Base-by-base conservation (phyloP, 1,140 invertebrate species). In the Drosophila suzukii region DNA sequence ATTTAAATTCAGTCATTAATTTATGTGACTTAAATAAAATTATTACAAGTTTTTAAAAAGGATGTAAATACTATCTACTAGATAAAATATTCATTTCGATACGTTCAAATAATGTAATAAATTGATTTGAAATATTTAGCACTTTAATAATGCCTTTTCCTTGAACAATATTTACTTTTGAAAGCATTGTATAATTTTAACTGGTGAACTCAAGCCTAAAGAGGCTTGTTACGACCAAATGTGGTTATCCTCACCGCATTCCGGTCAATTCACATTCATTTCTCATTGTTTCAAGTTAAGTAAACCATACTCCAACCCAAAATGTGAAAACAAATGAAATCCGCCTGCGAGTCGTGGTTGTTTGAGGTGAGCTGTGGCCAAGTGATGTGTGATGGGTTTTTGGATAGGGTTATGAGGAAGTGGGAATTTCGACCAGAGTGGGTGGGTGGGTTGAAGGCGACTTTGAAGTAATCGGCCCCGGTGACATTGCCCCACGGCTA, bases 381-480 rank as follows among this genome's bases (percentile, higher is more conserved):
- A 39, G 59, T 44, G 41, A 58, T 46, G 41, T 58, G 56, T 53
- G 59, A 53, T 12, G 11, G n/a, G 36, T 13, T 17, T 58, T 46
- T 17, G 41, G 27, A 11, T 6, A 10, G 24, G 27, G 51, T 7
- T 17, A 12, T 15, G n/a, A n/a, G 15, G 32, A 15, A 24, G 12
- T 41, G 54, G 24, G 24, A 15, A 41, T 20, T 32, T 3, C 15
- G 20, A 20, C n/a, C 5, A 7, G 10, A 15, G 11, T 17, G 32
- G 34, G n/a, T 41, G 30, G 32, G 24, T 15, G 36, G 36, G 24
- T 43, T 11, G 39, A 15, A 30, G 54, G 56, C 58, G 59, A 67
- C 83, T 88, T 86, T 88, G 83, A 88, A 88, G 83, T 88, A 83
- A 88, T 57, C 78, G 61, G 51, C 78, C 15, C 43, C 57, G 49